phyloP scores from a whole-genome alignment of 2,888 invertebrate genomes.

The Drosophila paramelanica region DNA sequence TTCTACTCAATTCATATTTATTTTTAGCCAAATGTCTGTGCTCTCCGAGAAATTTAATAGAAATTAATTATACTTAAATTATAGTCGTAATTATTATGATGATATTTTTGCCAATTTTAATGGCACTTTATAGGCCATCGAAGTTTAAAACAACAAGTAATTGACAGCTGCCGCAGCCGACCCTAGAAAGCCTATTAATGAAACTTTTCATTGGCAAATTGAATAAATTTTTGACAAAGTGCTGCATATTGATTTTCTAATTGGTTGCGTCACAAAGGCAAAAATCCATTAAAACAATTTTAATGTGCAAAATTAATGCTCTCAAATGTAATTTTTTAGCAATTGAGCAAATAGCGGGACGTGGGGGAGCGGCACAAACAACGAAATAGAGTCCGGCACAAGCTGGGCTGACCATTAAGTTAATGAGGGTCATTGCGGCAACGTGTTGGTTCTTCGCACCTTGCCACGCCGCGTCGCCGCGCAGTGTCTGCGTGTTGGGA shows the following conservation, averaged over 20 bases:
- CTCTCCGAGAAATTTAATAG: not conserved
- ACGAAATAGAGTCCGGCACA: conserved; percentile 44
- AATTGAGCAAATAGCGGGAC: conserved; percentile 13
- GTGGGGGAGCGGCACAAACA: conserved; percentile 8
- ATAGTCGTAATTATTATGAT: not conserved
- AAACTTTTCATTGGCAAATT: conserved; percentile 62
- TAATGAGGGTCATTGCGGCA: conserved; percentile 76
- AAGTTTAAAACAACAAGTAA: conserved; percentile 32
- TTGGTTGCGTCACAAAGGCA: conserved; percentile 57
- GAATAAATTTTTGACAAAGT: conserved; percentile 75
- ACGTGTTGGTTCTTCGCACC: conserved; percentile 72
- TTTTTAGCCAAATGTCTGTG: not conserved
- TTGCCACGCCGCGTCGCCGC: conserved; percentile 32
- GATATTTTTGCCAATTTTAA: conserved; percentile 8
- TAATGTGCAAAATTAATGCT: conserved; percentile 66
- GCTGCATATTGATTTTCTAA: conserved; percentile 76
- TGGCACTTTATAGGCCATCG: conserved; percentile 24
- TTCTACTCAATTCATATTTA: not conserved
- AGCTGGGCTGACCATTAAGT: conserved; percentile 70
- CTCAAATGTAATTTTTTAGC: conserved; percentile 60
- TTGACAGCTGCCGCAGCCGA: conserved; percentile 26
- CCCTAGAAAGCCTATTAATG: conserved; percentile 51
- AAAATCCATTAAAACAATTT: conserved; percentile 59
- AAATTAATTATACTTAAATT: conserved; percentile 4
- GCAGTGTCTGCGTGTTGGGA: conserved; percentile 43